Percentiles rank a stretch among this genome's conserved stretches.
Conservation (phyloP, 2,797 vertebrate genomes). For the Eulemur rubriventer region DNA sequence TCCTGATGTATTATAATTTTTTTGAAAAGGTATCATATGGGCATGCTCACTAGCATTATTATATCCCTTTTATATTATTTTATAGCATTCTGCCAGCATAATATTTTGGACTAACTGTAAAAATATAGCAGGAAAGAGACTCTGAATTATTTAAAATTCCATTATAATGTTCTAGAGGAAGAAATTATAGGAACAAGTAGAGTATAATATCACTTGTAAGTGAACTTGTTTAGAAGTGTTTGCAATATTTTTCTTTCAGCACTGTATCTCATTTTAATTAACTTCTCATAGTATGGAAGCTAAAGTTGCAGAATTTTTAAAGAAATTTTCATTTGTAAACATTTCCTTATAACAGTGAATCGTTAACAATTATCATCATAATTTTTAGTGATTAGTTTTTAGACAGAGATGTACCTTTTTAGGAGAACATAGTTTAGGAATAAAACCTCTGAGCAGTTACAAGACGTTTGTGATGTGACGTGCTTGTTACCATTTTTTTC, state of each 20-base stretch:
- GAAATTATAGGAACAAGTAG: constrained; percentile 24
- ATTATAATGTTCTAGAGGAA: constrained; percentile 7
- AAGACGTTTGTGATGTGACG: neutral
- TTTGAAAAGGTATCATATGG: constrained; percentile 62
- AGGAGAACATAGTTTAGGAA: neutral
- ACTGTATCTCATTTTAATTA: neutral
- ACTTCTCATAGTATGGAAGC: neutral
- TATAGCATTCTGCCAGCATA: constrained; percentile 54
- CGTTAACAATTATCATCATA: neutral
- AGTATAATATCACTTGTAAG: neutral
- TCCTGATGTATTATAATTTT: constrained; percentile 71
- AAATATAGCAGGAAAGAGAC: constrained; percentile 61
- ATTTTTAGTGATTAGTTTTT: neutral
- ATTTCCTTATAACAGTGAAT: constrained; percentile 6
- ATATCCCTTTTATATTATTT: constrained; percentile 60
- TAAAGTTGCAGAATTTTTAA: neutral
- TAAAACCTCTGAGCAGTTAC: neutral
- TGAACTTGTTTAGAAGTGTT: neutral
- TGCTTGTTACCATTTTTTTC: neutral
- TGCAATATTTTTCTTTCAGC: neutral
- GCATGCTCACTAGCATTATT: constrained; percentile 69
- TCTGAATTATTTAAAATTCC: constrained; percentile 52
- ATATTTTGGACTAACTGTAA: constrained; percentile 66
- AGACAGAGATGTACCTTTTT: neutral
- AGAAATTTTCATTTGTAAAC: neutral